Evolutionary conservation across 2,113 vertebrate species (phyloP), one percentile per base, ranked within the genome.

Genomic region (Oxyura jamaicensis): DNA sequence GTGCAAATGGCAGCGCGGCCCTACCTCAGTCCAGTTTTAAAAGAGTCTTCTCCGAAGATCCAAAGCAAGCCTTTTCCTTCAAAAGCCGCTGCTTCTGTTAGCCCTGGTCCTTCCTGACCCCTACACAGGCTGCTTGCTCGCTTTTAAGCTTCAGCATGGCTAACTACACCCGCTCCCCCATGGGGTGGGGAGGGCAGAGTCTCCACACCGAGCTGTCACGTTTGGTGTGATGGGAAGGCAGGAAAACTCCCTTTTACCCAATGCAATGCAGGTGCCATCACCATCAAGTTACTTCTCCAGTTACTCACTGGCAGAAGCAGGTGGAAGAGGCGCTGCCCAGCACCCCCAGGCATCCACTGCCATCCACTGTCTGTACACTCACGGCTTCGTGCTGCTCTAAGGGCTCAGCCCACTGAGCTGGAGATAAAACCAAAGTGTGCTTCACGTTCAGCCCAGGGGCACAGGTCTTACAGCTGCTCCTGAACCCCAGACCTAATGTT

Each of bases 301-400:
- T 8, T 44, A 31, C 55, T 95, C 29, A 1, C 17, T 19, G n/a
- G 36, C 1, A 0, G 73, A 44, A 31, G 33, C 72, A 44, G 1
- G 1, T 5, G 28, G 59, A 21, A 18, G 58, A 23, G 20, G 52
- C 5, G 5, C 50, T 28, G 31, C 56, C 13, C 35, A 7, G 68
- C 31, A 71, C 35, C 79, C 67, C 78, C 41, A 5, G 29, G n/a
- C 55, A 25, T 5, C 69, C 69, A 11, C 29, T 41, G 35, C 46
- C 13, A 41, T n/a, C n/a, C n/a, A 5, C 19, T 1, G 2, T 33
- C 66, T 15, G 6, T 8, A 12, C 0, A 6, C n/a, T 48, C 8
- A 6, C 7, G 20, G 21, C 48, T 39, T 36, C 0, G 0, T 19
- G 85, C 44, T 56, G 39, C 81, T 63, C 53, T 9, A 23, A 42